These are phyloP conservation scores for Sitta europaea DNA, from an alignment of 2,113 vertebrate species.

Conservation along the genomic window DNA sequence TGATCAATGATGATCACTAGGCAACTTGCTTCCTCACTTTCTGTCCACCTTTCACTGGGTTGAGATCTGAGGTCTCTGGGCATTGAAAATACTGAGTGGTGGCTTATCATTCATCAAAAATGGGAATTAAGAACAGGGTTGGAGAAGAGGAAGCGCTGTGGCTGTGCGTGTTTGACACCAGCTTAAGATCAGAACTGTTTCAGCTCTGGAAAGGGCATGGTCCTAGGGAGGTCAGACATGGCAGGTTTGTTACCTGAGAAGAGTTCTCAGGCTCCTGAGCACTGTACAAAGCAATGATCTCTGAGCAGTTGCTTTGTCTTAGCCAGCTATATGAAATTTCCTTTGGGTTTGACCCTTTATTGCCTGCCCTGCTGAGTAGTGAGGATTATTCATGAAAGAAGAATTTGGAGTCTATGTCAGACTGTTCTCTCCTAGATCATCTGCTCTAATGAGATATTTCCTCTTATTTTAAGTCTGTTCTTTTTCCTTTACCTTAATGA, in stretches of 20 bases:
- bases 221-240: background rate
- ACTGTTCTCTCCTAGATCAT: background rate
- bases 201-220: background rate
- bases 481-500: background rate
- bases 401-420: background rate
- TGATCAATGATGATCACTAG: background rate
- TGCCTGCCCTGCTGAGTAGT: background rate
- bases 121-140: background rate
- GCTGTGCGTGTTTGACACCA: background rate
- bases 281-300: background rate
- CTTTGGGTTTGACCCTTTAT: background rate
- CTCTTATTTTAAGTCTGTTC: background rate
- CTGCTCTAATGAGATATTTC: constrained; percentile 17
- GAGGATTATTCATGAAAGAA: background rate
- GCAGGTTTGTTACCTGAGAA: background rate
- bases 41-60: background rate
- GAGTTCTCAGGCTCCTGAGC: background rate
- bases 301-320: background rate
- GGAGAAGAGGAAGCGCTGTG: background rate
- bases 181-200: background rate
- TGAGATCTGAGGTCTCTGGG: background rate
- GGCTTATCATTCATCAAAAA: background rate
- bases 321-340: background rate
- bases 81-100: background rate
- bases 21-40: background rate